Base-by-base conservation (phyloP, 2,797 vertebrate genomes). In the Acridotheres tristis region DNA sequence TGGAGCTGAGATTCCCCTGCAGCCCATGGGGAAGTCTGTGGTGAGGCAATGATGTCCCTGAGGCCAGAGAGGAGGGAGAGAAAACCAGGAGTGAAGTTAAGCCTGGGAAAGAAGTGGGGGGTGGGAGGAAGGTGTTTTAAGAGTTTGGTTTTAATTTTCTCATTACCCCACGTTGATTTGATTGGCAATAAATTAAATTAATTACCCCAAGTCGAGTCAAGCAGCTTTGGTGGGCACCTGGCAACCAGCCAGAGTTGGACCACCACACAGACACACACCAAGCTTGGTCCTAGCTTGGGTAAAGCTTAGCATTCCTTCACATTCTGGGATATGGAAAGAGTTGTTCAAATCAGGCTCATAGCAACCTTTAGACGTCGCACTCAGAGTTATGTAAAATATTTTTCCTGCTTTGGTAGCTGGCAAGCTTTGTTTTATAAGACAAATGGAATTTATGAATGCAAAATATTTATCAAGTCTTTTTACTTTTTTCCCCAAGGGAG, bases 401-500 rank as follows among this genome's bases (percentile, higher is more conserved):
- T 97, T 97, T 94, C 97, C 97, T 97, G 94, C 96, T 97, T 96
- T 94, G 96, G 97, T 96, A 96, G 94, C 75, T 98, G 98, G 97
- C 97, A 97, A 96, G 96, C 82, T 88, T 84, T 61, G 34, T 96
- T 96, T 97, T 96, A 95, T 95, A 97, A 95, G 91, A 97, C 97
- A 97, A 98, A 97, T 97, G 97, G 97, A 98, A 98, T 98, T 97
- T 98, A 98, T 98, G 97, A 98, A 97, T 95, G 95, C 90, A 96
- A 98, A 97, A 95, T 97, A 97, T 97, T 98, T 98, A 96, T 96
- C 94, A 93, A 95, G 87, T 88, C 86, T 91, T 96, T 88, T 82
- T 94, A 76, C 40, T 72, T 84, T 55, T 82, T 89, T 74, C 48
- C 74, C 54, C 75, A 90, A 91, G 55, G 62, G 82, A 82, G 47